Evolutionary conservation across 1,140 invertebrate genomes (phyloP).

Genomic region (Lepidurus packardi): DNA sequence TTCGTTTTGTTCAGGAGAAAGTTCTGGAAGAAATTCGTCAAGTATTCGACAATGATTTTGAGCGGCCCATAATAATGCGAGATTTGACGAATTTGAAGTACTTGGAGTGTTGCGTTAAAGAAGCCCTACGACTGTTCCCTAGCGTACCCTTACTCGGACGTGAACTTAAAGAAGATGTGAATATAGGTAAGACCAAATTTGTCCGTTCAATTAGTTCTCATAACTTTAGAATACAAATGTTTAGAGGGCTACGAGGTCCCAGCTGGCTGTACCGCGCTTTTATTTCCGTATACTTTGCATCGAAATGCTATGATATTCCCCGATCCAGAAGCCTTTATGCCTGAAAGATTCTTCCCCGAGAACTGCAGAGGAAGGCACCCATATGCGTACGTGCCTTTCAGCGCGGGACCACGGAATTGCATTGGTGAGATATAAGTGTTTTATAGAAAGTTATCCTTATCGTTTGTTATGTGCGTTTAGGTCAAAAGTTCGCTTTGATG

Average conservation of each 20-base stretch:
- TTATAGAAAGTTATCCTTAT: neutral
- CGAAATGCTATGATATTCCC: constrained; percentile 54
- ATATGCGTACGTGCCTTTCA: constrained; percentile 61
- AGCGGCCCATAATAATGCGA: constrained; percentile 43
- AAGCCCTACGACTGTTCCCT: constrained; percentile 60
- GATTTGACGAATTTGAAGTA: constrained; percentile 59
- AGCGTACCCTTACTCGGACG: constrained; percentile 55
- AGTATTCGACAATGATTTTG: constrained; percentile 41
- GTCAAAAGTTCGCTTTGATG: constrained; percentile 53
- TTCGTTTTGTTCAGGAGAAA: constrained; percentile 37
- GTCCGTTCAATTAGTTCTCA: neutral
- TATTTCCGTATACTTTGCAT: constrained; percentile 52
- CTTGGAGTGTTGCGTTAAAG: constrained; percentile 64
- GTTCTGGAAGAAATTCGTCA: constrained; percentile 43
- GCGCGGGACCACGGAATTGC: constrained; percentile 63
- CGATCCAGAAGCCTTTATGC: constrained; percentile 53
- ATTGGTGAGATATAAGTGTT: constrained; percentile 53
- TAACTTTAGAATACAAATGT: constrained; percentile 38
- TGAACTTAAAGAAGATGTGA: constrained; percentile 48
- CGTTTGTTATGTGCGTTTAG: constrained; percentile 46
- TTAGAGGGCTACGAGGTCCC: constrained; percentile 45
- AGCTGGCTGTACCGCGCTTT: constrained; percentile 46
- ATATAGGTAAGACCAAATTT: constrained; percentile 41
- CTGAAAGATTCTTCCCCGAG: constrained; percentile 55
- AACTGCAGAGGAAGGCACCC: constrained; percentile 47